Conservation (phyloP, 2,113 vertebrate genomes). For the Laticauda laticaudata region DNA sequence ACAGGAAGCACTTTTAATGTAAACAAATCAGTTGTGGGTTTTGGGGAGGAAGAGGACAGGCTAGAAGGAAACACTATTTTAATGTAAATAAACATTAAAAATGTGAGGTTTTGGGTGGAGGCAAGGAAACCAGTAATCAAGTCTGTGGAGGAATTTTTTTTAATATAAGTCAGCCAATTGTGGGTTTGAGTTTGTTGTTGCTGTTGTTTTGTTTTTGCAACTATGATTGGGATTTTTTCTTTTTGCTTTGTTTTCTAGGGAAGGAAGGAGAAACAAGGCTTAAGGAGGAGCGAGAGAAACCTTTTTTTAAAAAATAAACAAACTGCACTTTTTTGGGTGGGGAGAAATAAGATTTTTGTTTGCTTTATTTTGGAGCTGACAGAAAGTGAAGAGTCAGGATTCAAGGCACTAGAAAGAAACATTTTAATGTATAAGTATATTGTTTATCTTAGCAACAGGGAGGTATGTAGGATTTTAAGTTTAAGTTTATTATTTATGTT, state of each 20-base stretch:
- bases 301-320: neutral
- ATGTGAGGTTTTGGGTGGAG: neutral
- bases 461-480: neutral
- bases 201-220: neutral
- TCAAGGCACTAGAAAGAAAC: neutral
- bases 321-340: neutral
- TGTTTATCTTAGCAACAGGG: neutral
- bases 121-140: neutral
- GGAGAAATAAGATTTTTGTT: neutral
- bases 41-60: neutral
- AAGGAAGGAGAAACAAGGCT: neutral
- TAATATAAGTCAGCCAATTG: neutral
- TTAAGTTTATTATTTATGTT: neutral
- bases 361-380: neutral
- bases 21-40: neutral
- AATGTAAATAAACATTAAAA: neutral
- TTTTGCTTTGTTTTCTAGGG: neutral
- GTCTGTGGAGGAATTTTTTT: neutral
- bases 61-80: neutral
- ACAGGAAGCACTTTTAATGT: neutral
- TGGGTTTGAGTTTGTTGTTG: neutral
- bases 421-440: neutral
- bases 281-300: neutral
- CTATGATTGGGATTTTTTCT: neutral
- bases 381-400: neutral